Conservation (phyloP, 2,888 invertebrate genomes). For the Drosophila neotestacea region DNA sequence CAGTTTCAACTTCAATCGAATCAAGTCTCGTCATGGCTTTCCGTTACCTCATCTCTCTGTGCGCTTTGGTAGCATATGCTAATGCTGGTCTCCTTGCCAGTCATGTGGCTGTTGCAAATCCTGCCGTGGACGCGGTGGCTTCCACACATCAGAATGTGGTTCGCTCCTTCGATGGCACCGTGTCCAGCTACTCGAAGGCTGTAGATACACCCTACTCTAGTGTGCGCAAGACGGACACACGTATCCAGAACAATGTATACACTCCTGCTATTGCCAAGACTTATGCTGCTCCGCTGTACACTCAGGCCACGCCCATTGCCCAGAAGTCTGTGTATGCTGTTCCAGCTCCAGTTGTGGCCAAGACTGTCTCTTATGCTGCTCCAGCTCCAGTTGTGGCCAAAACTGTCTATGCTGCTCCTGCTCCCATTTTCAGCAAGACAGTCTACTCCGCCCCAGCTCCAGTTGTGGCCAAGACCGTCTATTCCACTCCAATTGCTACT, state of each 20-base stretch:
- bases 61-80: slow-evolving; percentile 88
- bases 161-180: slow-evolving; percentile 87
- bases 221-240: slow-evolving; percentile 87
- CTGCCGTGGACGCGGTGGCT: slow-evolving; percentile 78
- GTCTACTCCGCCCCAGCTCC: slow-evolving; percentile 61
- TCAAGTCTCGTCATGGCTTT: slow-evolving; percentile 75
- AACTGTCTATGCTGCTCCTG: slow-evolving; percentile 62
- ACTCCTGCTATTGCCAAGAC: slow-evolving; percentile 83
- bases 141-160: slow-evolving; percentile 87
- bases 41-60: slow-evolving; percentile 87
- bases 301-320: slow-evolving; percentile 66
- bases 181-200: slow-evolving; percentile 87
- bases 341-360: slow-evolving; percentile 76
- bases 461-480: slow-evolving; percentile 76
- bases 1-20: slow-evolving; percentile 24
- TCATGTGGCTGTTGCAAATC: slow-evolving; percentile 69
- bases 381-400: slow-evolving; percentile 45
- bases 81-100: slow-evolving; percentile 87
- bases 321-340: slow-evolving; percentile 68
- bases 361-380: slow-evolving; percentile 67
- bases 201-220: slow-evolving; percentile 88
- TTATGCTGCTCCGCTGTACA: slow-evolving; percentile 77
- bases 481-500: slow-evolving; percentile 79
- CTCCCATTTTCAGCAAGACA: slow-evolving; percentile 79
- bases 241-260: slow-evolving; percentile 87